These are phyloP conservation scores for Brachionus calyciflorus DNA, from an alignment of 1,140 invertebrate genomes.

Conservation along the genomic window DNA sequence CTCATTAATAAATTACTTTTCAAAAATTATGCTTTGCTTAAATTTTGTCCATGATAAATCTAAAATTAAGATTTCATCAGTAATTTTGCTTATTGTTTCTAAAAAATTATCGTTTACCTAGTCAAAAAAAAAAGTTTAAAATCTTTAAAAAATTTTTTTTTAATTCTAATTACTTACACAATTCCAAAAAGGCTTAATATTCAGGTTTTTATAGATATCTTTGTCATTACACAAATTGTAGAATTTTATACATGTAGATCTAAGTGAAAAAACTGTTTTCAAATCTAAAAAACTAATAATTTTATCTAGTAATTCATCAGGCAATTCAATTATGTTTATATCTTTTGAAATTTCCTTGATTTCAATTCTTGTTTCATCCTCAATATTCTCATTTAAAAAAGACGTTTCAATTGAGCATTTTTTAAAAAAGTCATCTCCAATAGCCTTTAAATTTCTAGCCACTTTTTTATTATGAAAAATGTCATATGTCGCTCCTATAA, in stretches of 20 bases:
- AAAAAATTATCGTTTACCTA: conserved; percentile 56
- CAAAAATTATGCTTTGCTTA: neutral
- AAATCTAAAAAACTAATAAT: conserved; percentile 76
- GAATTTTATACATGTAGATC: conserved; percentile 69
- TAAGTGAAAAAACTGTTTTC: conserved; percentile 67
- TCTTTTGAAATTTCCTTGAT: conserved; percentile 49
- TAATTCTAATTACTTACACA: conserved; percentile 63
- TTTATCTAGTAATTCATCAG: conserved; percentile 71
- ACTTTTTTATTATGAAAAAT: neutral
- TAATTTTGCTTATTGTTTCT: conserved; percentile 63
- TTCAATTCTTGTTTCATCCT: neutral
- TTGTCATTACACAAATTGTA: conserved; percentile 72
- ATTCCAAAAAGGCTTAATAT: conserved; percentile 65
- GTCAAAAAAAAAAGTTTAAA: neutral
- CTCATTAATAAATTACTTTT: neutral
- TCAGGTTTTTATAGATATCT: conserved; percentile 73
- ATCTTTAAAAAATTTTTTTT: neutral
- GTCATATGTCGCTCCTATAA: conserved; percentile 65
- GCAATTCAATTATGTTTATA: conserved; percentile 47
- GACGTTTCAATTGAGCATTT: neutral
- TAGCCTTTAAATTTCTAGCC: neutral
- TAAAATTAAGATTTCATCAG: conserved; percentile 71
- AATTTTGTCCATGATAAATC: conserved; percentile 75
- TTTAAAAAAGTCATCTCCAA: conserved; percentile 1
- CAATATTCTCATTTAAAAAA: neutral